Conservation (phyloP, 53 echinoderm and acorn worm species). For the Holothuria scabra region DNA sequence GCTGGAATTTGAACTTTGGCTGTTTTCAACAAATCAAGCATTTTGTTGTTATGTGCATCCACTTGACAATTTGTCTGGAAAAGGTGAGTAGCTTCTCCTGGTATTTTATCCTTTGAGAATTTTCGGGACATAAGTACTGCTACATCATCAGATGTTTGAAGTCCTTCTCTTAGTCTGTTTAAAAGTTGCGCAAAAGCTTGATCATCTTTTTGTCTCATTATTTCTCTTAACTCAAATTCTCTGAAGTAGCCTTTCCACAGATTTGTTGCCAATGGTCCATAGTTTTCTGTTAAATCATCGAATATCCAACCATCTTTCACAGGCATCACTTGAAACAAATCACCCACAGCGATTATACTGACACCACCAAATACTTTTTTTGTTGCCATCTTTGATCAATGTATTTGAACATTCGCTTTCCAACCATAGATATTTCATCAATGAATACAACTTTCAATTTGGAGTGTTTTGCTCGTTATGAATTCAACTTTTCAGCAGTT, state of each 20-base stretch:
- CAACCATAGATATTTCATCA: constrained; percentile 65
- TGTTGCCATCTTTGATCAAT: constrained; percentile 56
- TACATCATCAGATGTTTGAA: constrained; percentile 52
- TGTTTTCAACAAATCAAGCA: constrained; percentile 6
- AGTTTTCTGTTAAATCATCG: constrained; percentile 6
- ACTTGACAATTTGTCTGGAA: constrained; percentile 34
- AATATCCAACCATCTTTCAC: constrained; percentile 59
- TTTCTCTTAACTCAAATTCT: constrained; percentile 54
- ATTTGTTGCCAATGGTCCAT: constrained; percentile 44
- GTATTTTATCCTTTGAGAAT: background rate
- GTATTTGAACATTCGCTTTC: constrained; percentile 49
- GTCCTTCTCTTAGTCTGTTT: constrained; percentile 8
- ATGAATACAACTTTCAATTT: constrained; percentile 53
- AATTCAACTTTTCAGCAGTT: constrained; percentile 36
- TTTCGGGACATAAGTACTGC: constrained; percentile 12
- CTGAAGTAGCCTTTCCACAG: background rate
- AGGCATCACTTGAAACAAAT: constrained; percentile 71
- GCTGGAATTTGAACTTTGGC: constrained; percentile 9
- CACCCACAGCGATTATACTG: too few species aligned
- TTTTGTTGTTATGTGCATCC: constrained; percentile 35
- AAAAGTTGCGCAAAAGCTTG: constrained; percentile 52
- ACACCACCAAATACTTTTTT: constrained; percentile 58
- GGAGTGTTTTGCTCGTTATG: constrained; percentile 26
- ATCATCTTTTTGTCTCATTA: constrained; percentile 66
- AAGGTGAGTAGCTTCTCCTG: too few species aligned